Conservation (phyloP, 1,140 invertebrate genomes). For the Piezodorus guildinii region DNA sequence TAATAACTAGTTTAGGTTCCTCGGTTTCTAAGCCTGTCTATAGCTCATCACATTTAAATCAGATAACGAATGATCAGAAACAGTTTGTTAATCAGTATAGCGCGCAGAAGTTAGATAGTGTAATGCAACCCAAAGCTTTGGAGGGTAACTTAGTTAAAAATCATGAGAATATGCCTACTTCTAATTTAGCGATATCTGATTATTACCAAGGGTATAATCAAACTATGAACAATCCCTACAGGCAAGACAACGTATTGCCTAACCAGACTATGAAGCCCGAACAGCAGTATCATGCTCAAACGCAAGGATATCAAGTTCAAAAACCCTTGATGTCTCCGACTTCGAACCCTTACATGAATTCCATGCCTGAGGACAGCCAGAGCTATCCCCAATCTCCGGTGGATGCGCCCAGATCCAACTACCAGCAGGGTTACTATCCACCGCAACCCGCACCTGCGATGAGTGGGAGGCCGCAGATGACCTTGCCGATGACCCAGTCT, state of each 20-base stretch:
- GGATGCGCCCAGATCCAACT: not conserved
- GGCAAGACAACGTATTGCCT: conserved; percentile 2
- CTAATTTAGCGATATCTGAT: not conserved
- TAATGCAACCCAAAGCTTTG: not conserved
- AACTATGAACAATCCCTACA: not conserved
- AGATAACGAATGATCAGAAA: conserved; percentile 3
- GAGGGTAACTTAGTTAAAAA: not conserved
- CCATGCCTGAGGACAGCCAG: not conserved
- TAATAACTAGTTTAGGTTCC: not conserved
- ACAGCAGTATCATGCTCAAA: not conserved
- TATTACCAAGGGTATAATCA: not conserved
- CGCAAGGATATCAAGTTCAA: not conserved
- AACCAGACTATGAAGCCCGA: conserved; percentile 1
- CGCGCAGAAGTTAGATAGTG: not conserved
- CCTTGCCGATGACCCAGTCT: not conserved
- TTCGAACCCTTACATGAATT: not conserved
- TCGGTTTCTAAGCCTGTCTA: not conserved
- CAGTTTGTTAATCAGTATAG: not conserved
- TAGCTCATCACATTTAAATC: conserved; percentile 5
- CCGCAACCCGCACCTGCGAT: not conserved
- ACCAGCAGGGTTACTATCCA: not conserved
- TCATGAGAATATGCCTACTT: not conserved
- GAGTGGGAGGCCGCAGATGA: not conserved
- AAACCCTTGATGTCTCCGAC: not conserved
- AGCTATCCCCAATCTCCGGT: not conserved